Conservation (phyloP, 2,888 invertebrate genomes). For the Agrotis exclamationis region DNA sequence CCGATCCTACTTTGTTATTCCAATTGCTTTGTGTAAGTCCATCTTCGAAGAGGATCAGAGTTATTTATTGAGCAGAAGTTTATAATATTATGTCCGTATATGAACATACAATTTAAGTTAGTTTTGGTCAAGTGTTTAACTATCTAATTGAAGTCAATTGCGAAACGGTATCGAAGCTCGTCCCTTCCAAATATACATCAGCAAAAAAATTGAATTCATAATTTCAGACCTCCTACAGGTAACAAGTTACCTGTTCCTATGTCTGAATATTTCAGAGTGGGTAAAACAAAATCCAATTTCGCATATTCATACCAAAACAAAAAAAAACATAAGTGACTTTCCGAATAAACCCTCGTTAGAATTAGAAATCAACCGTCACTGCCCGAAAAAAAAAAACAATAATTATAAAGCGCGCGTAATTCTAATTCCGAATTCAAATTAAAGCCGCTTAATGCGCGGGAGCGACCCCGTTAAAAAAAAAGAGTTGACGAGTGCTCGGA, state of each 20-base stretch:
- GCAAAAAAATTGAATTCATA: conserved; percentile 40
- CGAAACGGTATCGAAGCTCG: conserved; percentile 7
- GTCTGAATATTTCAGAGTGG: conserved; percentile 51
- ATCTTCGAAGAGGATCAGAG: conserved; percentile 24
- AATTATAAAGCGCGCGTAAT: conserved; percentile 91
- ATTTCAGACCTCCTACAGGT: conserved; percentile 22
- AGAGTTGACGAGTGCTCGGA: conserved; percentile 91
- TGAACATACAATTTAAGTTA: conserved; percentile 30
- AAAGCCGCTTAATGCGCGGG: conserved; percentile 91
- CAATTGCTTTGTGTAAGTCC: conserved; percentile 34
- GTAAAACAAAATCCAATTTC: conserved; percentile 60
- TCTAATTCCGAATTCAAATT: conserved; percentile 92
- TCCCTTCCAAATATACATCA: conserved; percentile 15
- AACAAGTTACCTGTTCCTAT: conserved; percentile 46
- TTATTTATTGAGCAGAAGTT: conserved; percentile 29
- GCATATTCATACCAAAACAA: conserved; percentile 62
- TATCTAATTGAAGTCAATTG: conserved; percentile 22
- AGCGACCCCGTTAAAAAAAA: conserved; percentile 90
- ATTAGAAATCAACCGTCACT: conserved; percentile 88
- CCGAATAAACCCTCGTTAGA: conserved; percentile 82
- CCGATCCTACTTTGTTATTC: conserved; percentile 28
- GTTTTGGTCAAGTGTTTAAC: conserved; percentile 19
- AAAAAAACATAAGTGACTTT: conserved; percentile 73
- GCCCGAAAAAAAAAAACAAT: conserved; percentile 87
- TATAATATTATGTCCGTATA: conserved; percentile 5